Evolutionary conservation across 2,113 vertebrate species (phyloP).

Genomic region (Antechinus flavipes): DNA sequence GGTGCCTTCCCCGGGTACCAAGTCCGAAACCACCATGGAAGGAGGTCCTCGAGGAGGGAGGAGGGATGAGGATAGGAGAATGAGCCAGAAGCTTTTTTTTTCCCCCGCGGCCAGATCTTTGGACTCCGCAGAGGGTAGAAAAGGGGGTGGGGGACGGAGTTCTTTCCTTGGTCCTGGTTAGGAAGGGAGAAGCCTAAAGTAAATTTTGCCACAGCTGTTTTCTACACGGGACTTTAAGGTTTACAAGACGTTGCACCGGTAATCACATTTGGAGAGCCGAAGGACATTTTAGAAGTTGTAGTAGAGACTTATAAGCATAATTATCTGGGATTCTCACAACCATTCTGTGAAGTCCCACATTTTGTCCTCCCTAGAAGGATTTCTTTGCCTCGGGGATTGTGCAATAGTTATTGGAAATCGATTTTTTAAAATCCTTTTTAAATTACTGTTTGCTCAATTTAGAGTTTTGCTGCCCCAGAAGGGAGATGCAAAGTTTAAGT

Average conservation of each 20-base stretch:
- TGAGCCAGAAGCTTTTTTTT: background rate
- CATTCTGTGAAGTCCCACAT: background rate
- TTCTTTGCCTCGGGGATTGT: background rate
- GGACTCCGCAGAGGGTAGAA: background rate
- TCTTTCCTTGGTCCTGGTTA: background rate
- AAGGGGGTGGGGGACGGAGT: background rate
- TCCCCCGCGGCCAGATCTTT: background rate
- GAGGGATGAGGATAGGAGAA: no score
- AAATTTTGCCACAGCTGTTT: background rate
- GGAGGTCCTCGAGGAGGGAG: rapidly evolving
- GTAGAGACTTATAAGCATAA: background rate
- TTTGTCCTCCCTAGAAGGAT: background rate
- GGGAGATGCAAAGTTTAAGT: background rate
- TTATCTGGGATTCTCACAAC: background rate
- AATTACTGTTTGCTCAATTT: background rate
- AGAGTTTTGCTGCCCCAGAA: background rate
- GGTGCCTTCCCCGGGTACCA: background rate
- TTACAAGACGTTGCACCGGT: background rate
- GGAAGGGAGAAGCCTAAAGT: background rate
- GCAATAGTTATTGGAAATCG: background rate
- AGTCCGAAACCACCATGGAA: background rate
- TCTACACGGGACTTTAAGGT: background rate
- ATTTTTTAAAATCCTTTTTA: background rate
- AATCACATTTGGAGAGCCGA: background rate
- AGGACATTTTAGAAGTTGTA: background rate